Base-by-base conservation (phyloP, 2,888 invertebrate genomes). In the Listrodromus nycthemerus region DNA sequence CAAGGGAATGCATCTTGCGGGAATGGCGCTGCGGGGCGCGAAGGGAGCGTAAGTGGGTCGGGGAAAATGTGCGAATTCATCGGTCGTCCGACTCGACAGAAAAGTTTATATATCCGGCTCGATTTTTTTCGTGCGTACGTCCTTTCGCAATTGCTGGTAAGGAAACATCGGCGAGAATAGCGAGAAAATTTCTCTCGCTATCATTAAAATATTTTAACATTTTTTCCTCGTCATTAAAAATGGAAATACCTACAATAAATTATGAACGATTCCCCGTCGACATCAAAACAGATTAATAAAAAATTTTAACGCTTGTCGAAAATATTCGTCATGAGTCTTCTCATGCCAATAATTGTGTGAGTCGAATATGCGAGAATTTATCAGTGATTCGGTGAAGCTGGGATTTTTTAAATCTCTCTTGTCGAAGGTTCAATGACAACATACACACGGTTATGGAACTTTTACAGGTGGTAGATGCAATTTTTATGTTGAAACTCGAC, bases 1-100 rank as follows among this genome's bases (percentile, higher is more conserved):
- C 80, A 79, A 75, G 75, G 41, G 63, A 82, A 75, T 74, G 63
- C 86, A 79, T 75, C 74, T 82, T 21, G 63, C 24, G 61, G 66
- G 70, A 52, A 27, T 67, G 48, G 58, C 45, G 55, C 16, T 48
- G 33, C 63, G 45, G 2, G 30, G 27, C 19, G 19, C 19, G 21
- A 52, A 41, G 41, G 33, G 19, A 52, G 13, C 3, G 61, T 50
- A 45, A 50, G 30, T 8, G 41, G 21, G 58, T 63, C 24, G 55
- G 61, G 52, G 41, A 41, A 41, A 41, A 41, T 16, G 41, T 41
- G 41, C 13, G 16, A 41, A 41, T 41, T 13, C 41, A 13, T 41
- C 41, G 41, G 41, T 41, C 0, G 41, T 41, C 41, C 16, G 41
- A 41, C 41, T 41, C 4, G 16, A 41, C 10, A 13, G 41, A 3